Evolutionary conservation across 2,888 invertebrate species (phyloP).

Genomic region (Drosophila multiciliata): DNA sequence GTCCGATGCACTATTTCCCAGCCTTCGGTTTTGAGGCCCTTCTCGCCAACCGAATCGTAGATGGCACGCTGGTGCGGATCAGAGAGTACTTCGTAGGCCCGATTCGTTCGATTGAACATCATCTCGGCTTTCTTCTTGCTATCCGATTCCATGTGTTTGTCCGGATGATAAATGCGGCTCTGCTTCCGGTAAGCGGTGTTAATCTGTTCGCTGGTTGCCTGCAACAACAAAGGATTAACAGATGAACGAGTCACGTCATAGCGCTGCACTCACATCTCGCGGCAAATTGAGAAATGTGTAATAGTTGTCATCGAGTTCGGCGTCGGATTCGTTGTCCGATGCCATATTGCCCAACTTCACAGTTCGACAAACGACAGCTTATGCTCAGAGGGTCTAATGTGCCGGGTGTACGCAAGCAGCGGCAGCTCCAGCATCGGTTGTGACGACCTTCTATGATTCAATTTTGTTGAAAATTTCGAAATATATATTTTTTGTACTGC

Average conservation of each 20-base stretch:
- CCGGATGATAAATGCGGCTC: conserved; percentile 97
- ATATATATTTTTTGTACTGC: conserved; percentile 16
- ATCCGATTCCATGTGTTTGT: conserved; percentile 94
- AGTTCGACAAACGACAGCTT: conserved; percentile 39
- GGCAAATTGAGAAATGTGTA: conserved; percentile 95
- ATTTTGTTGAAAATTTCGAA: conserved; percentile 72
- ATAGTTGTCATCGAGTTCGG: conserved; percentile 91
- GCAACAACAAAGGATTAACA: conserved; percentile 23
- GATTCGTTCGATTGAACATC: conserved; percentile 96
- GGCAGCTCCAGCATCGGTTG: conserved; percentile 43
- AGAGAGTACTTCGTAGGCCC: conserved; percentile 97
- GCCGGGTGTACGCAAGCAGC: conserved; percentile 25
- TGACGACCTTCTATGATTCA: conserved; percentile 56
- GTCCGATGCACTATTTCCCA: conserved; percentile 97
- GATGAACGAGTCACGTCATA: not conserved
- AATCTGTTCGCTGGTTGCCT: conserved; percentile 97
- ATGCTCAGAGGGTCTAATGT: conserved; percentile 30
- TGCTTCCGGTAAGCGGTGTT: conserved; percentile 96
- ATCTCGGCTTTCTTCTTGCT: conserved; percentile 95
- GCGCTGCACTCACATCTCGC: conserved; percentile 89
- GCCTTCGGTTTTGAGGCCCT: conserved; percentile 96
- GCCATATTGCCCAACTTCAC: conserved; percentile 61
- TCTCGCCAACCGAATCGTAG: conserved; percentile 94
- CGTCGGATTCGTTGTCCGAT: conserved; percentile 88
- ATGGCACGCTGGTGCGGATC: conserved; percentile 98